Base-by-base conservation (phyloP, 2,113 vertebrate species). In the Oryzias javanicus region DNA sequence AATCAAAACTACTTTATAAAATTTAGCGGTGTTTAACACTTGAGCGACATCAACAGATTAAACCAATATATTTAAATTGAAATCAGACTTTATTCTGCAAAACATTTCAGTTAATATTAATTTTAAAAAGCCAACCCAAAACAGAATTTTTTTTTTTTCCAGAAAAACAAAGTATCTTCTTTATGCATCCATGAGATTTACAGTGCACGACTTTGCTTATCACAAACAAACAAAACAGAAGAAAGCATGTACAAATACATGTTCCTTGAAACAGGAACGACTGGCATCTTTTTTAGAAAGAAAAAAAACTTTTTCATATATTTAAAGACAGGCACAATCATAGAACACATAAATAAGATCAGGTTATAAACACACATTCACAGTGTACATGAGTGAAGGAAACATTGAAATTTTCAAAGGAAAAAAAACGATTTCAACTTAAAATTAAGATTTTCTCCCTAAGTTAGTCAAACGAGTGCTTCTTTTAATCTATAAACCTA, bases 191-290 rank as follows among this genome's bases (percentile, higher is more conserved):
- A 60, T 67, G 67, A 63, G 74, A 74, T 74, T 80, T 83, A 80
- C 85, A 88, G 84, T 88, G 86, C 81, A 82, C 41, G 78, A 86
- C 78, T 85, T 42, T 20, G 69, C 54, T 64, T 63, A 58, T 72
- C 69, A 68, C 60, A 68, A 78, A 66, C 81, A 66, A 40, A 69
- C 51, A 55, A 75, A 63, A 71, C 78, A 74, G 19, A 64, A 55
- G 79, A 66, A 67, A 74, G 67, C 61, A 62, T 47, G 15, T 74
- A 80, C 74, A 83, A 59, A 74, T 79, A 84, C 55, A n/a, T 76
- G 86, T 91, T 91, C 89, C 91, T 91, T 93, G 86, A 91, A 93
- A 93, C 91, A 92, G 90, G 88, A 93, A 91, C 41, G 64, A 91
- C 82, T 80, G 62, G 69, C 67, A 80, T 81, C 84, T 90, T 88